Percentiles rank a stretch among this genome's conserved stretches.
phyloP scores from a whole-genome alignment of 2,113 vertebrate genomes.

The Cinclus cinclus region DNA sequence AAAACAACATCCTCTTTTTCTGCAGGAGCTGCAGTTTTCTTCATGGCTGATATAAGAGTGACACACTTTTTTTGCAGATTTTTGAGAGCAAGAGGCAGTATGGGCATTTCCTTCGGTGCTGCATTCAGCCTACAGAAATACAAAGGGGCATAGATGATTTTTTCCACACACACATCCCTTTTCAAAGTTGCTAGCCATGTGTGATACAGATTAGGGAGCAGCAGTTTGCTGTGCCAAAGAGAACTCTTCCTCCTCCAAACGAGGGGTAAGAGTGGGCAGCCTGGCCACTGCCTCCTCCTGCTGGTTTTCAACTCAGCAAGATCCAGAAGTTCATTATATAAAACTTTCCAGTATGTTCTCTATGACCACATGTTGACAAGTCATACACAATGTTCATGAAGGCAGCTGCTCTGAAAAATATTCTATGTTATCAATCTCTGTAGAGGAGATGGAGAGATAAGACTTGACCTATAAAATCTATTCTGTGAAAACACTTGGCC shows the following conservation, averaged over 20 bases:
- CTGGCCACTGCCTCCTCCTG: neutral
- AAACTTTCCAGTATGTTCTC: neutral
- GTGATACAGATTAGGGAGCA: neutral
- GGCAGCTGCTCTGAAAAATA: neutral
- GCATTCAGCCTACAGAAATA: neutral
- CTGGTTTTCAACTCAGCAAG: neutral
- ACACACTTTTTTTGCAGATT: neutral
- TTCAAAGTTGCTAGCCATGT: neutral
- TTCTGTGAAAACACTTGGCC: neutral
- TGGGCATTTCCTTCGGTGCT: neutral
- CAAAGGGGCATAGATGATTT: neutral
- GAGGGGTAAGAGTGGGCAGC: neutral
- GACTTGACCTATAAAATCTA: neutral
- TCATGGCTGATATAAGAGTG: neutral
- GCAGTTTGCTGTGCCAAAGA: neutral
- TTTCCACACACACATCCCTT: neutral
- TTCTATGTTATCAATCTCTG: fast-evolving
- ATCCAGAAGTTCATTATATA: neutral
- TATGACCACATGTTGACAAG: neutral
- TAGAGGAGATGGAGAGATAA: neutral
- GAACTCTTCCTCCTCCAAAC: neutral
- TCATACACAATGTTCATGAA: neutral
- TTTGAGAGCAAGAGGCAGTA: neutral
- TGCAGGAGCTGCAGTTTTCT: neutral
- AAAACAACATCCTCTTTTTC: neutral